Evolutionary conservation across 2,113 vertebrate genomes (phyloP).

Genomic region (Nothoprocta pentlandii): DNA sequence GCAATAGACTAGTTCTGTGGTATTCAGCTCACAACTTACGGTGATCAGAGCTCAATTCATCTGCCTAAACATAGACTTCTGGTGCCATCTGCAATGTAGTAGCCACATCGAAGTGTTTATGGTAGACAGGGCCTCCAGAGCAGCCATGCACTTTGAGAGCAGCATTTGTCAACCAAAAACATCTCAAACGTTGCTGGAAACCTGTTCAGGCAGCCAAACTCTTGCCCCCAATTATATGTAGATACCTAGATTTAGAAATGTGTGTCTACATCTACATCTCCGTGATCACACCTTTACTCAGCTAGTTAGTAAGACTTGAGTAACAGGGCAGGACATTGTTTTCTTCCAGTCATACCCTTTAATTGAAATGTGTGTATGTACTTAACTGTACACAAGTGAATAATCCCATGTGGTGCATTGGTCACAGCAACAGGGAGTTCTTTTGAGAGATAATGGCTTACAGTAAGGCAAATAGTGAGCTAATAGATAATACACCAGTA

Average conservation of each 20-base stretch:
- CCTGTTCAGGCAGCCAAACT: not conserved
- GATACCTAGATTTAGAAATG: not conserved
- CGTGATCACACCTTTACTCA: not conserved
- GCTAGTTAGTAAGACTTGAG: not conserved
- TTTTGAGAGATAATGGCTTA: not conserved
- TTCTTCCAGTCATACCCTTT: not conserved
- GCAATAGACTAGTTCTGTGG: no score
- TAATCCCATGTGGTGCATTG: not conserved
- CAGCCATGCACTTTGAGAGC: not conserved
- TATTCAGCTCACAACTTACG: no score
- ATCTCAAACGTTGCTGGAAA: not conserved
- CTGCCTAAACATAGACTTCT: rapidly evolving
- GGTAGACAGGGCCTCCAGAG: not conserved
- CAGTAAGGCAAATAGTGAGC: not conserved
- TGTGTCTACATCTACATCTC: not conserved
- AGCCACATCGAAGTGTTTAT: not conserved
- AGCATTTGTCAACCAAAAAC: not conserved
- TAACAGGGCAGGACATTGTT: not conserved
- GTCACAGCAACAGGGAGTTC: not conserved
- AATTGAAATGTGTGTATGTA: not conserved
- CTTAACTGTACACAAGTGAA: not conserved
- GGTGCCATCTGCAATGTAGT: not conserved
- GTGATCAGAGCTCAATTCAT: no score
- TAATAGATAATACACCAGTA: not conserved
- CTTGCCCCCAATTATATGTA: not conserved